Conservation (phyloP, 2,888 invertebrate species). For the Pseudeuparius sepicola region DNA sequence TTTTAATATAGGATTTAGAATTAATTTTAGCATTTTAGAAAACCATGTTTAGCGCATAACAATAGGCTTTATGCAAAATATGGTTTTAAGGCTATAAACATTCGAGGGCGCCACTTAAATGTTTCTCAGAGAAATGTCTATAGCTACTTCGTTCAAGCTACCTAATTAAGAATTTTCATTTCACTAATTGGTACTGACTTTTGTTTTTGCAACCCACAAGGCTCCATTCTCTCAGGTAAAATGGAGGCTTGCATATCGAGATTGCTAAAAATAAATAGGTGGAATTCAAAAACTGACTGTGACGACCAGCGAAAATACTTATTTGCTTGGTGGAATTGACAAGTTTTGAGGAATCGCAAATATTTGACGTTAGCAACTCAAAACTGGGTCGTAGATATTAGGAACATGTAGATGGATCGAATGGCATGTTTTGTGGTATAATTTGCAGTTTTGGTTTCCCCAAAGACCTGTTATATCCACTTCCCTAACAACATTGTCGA, state of each 20-base stretch:
- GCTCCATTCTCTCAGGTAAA: conserved; percentile 82
- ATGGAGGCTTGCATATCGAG: conserved; percentile 49
- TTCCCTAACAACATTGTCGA: too few relatives aligned
- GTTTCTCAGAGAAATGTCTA: too few relatives aligned
- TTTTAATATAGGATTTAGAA: conserved; percentile 7
- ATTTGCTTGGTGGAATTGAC: conserved; percentile 27
- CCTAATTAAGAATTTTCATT: too few relatives aligned
- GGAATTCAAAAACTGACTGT: too few relatives aligned
- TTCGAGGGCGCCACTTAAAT: too few relatives aligned
- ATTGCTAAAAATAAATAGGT: conserved; percentile 36
- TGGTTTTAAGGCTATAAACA: too few relatives aligned
- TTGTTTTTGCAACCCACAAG: conserved; percentile 63
- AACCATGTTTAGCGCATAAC: too few relatives aligned
- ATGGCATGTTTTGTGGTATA: conserved; percentile 33
- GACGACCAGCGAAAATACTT: too few relatives aligned
- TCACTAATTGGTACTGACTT: conserved; percentile 31
- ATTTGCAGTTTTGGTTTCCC: conserved; percentile 31
- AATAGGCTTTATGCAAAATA: too few relatives aligned
- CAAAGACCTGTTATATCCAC: conserved; percentile 19
- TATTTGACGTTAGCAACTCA: conserved; percentile 26
- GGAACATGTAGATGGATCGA: conserved; percentile 26
- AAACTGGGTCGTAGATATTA: conserved; percentile 33
- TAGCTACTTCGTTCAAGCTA: too few relatives aligned
- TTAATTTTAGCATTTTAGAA: too few relatives aligned
- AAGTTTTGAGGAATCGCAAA: conserved; percentile 24